Evolutionary conservation across 2,113 vertebrate species (phyloP), one percentile per base, ranked within the genome.

Genomic region (Albula goreensis): DNA sequence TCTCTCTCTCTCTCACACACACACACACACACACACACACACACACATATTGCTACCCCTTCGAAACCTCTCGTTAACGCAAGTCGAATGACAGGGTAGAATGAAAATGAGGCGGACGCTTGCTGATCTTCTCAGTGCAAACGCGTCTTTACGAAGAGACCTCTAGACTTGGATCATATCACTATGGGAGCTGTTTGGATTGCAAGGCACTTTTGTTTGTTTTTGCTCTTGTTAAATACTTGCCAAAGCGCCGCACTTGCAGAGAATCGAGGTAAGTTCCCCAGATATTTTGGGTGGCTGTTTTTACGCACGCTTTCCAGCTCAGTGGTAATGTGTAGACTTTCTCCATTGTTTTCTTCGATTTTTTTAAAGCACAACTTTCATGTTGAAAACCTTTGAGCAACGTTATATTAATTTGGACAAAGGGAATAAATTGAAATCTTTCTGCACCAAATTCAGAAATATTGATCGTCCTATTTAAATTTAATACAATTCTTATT

Each of bases 211-310:
- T 92, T 95, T 70, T 95, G 95, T 95, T 95, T 96, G 94, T 93
- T 95, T 94, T 93, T 96, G 91, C 94, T 96, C 93, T 90, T 96
- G 93, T 95, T 96, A 94, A 94, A 95, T 91, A 94, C 92, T 92
- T 92, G 92, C 91, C 94, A 94, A 93, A 95, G 92, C 92, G 87
- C 91, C 78, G 93, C 93, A 86, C 92, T 93, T 90, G 90, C 92
- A 91, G 92, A 93, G 91, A 93, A 89, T 91, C 91, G 92, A 94
- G 96, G 96, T 96, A 94, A 93, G 95, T 89, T 49, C 81, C 81
- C 81, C 85, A 80, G 80, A 51, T 81, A 83, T 89, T 83, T 51
- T 41, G 60, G 19, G 88, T 51, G 86, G 87, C 85, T 53, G 80
- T 88, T 87, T 93, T 93, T 92, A 91, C 91, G 89, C 94, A 94